phyloP scores from a whole-genome alignment of 2,113 vertebrate species.

The Fukomys damarensis region DNA sequence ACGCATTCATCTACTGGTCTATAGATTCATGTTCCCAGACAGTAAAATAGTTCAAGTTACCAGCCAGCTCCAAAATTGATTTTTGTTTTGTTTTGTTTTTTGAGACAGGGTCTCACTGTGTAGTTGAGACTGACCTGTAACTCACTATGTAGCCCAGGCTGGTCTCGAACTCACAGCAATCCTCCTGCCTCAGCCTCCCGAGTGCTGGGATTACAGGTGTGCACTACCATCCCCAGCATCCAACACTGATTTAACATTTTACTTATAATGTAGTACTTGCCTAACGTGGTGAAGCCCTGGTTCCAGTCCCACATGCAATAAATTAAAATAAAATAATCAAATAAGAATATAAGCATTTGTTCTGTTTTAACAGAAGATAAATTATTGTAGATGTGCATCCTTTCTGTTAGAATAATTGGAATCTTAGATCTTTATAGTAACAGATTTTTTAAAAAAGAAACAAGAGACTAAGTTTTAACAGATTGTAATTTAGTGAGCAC shows the following conservation, averaged over 20 bases:
- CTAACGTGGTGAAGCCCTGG: neutral
- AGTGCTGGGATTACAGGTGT: too few species aligned
- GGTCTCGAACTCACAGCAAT: too few species aligned
- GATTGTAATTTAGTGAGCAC: neutral
- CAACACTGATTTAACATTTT: slow-evolving; percentile 10
- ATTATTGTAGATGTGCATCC: neutral
- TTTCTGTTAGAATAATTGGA: neutral
- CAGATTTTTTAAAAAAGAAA: neutral
- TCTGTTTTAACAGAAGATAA: neutral
- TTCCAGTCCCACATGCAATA: neutral
- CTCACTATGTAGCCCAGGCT: too few species aligned
- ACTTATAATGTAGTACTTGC: neutral
- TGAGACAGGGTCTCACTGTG: too few species aligned
- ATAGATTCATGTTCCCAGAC: neutral
- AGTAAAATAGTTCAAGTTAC: neutral
- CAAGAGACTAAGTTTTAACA: neutral
- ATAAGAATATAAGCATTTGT: neutral
- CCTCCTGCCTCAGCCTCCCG: too few species aligned
- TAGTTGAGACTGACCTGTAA: too few species aligned
- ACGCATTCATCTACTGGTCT: neutral
- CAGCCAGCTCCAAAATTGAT: neutral
- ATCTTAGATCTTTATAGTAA: slow-evolving; percentile 20
- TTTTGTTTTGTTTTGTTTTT: too few species aligned
- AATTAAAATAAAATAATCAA: neutral
- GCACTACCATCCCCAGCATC: too few species aligned